phyloP scores from a whole-genome alignment of 2,113 vertebrate species.

The Brienomyrus brachyistius region DNA sequence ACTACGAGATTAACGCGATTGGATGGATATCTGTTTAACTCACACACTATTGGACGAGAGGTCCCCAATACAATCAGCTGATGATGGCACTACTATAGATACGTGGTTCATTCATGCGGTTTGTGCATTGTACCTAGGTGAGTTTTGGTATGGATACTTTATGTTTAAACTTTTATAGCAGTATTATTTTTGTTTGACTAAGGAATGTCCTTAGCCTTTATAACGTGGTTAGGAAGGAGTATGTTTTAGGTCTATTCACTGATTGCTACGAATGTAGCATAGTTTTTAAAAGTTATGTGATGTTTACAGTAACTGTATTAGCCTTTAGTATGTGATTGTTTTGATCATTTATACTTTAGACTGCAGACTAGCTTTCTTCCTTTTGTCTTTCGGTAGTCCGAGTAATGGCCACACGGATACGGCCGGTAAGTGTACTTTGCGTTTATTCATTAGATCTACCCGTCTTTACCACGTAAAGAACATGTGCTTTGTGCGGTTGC shows the following conservation, averaged over 20 bases:
- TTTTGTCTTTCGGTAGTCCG: not conserved
- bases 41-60: constrained; percentile 39
- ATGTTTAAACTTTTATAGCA: not conserved
- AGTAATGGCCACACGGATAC: constrained; percentile 59
- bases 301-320: not conserved
- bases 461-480: not conserved
- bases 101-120: not conserved
- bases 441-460: not conserved
- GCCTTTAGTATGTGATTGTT: not conserved
- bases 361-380: not conserved
- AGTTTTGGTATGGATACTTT: not conserved
- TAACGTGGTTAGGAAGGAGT: not conserved
- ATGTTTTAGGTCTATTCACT: not conserved
- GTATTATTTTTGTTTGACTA: not conserved
- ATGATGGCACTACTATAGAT: constrained; percentile 29
- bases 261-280: not conserved
- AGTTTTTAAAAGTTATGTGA: not conserved
- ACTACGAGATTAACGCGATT: constrained; percentile 29
- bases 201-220: not conserved
- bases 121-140: not conserved
- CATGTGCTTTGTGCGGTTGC: not conserved
- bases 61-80: constrained; percentile 39
- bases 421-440: constrained; percentile 52
- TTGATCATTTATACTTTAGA: constrained; percentile 2
- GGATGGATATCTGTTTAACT: not conserved